phyloP scores from a whole-genome alignment of 2,888 invertebrate species.

The Meiosimyza platycephala region DNA sequence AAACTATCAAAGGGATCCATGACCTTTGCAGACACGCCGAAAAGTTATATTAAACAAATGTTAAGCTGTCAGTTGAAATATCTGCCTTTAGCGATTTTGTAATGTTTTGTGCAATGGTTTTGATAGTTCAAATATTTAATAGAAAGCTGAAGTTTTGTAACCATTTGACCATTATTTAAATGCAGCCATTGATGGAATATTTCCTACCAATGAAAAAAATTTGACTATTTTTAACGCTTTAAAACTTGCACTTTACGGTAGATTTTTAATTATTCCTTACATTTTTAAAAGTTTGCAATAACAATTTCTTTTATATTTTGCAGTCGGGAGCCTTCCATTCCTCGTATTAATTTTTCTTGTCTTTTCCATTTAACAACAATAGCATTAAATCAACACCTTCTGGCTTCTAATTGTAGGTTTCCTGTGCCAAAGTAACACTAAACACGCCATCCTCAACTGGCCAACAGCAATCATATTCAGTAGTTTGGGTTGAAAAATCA shows the following conservation, averaged over 20 bases:
- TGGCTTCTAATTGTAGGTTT: constrained; percentile 11
- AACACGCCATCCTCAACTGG: constrained; percentile 8
- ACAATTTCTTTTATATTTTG: neutral
- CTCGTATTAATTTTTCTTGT: constrained; percentile 2
- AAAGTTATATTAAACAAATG: constrained; percentile 32
- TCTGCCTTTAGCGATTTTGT: constrained; percentile 42
- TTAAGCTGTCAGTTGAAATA: constrained; percentile 47
- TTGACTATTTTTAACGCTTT: too few species aligned
- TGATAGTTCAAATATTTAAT: constrained; percentile 42
- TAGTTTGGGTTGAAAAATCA: too few species aligned
- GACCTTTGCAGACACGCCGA: constrained; percentile 1
- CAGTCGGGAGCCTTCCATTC: neutral
- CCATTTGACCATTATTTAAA: too few species aligned
- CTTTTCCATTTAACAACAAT: neutral
- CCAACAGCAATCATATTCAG: too few species aligned
- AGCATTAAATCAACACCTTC: constrained; percentile 23
- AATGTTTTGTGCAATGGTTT: constrained; percentile 41
- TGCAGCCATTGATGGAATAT: too few species aligned
- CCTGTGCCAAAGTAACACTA: constrained; percentile 11
- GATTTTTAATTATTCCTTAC: too few species aligned
- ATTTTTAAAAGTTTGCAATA: too few species aligned
- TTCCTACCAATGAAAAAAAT: too few species aligned
- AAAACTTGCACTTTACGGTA: too few species aligned
- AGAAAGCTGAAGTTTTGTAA: too few species aligned
- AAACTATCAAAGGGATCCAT: constrained; percentile 1